Conservation (phyloP, 2,797 vertebrate genomes). For the Anguilla pacifica region DNA sequence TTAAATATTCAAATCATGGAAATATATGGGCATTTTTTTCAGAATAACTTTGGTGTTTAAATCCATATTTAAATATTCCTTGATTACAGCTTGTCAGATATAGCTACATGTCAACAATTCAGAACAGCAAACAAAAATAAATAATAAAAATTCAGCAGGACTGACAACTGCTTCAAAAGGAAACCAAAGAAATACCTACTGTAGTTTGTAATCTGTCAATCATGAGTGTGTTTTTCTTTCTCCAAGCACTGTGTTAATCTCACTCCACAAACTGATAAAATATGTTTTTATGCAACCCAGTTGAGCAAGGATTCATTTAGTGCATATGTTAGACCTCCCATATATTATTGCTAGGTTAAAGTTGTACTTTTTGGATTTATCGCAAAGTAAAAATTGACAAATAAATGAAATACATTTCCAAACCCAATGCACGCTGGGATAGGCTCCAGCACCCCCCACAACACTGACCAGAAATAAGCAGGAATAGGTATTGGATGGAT, state of each 20-base stretch:
- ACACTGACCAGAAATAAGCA: no score
- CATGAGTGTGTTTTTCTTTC: not conserved
- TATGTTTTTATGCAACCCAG: not conserved
- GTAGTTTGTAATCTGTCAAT: not conserved
- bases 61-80: not conserved
- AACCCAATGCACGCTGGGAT: no score
- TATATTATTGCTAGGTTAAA: not conserved
- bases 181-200: not conserved
- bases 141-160: not conserved
- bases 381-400: not conserved
- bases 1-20: not conserved
- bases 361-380: not conserved
- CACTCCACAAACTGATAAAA: not conserved
- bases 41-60: not conserved
- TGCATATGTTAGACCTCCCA: not conserved
- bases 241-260: not conserved
- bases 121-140: not conserved
- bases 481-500: no score
- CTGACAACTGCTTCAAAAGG: not conserved
- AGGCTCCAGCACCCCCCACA: no score
- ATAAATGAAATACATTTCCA: no score
- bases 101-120: not conserved
- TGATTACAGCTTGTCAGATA: not conserved
- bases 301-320: not conserved
- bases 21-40: not conserved